phyloP scores from a whole-genome alignment of 2,797 vertebrate genomes.

The Cyclura pinguis region DNA sequence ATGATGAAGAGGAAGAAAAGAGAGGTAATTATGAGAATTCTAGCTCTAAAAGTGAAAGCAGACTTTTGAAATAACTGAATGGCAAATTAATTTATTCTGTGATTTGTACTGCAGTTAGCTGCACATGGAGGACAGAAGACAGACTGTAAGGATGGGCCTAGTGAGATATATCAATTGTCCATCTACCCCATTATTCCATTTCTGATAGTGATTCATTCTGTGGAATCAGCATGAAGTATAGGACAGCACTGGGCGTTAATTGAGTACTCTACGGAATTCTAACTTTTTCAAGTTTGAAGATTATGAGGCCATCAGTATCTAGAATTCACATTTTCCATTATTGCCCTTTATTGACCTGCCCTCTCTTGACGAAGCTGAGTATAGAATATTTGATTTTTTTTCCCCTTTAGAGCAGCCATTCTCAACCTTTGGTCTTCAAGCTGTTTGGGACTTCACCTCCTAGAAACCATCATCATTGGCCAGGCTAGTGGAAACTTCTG shows the following conservation, averaged over 20 bases:
- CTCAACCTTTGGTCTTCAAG: too few species aligned
- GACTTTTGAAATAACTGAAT: conserved; percentile 23
- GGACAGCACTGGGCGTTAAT: background rate
- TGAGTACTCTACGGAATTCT: background rate
- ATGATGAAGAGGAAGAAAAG: conserved; percentile 91
- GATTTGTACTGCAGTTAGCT: background rate
- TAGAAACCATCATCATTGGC: too few species aligned
- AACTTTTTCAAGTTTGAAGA: background rate
- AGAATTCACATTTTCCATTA: background rate
- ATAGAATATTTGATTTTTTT: too few species aligned
- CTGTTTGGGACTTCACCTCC: too few species aligned
- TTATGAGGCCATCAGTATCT: background rate
- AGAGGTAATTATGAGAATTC: conserved; percentile 81
- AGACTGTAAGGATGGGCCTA: background rate
- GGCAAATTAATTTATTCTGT: conserved; percentile 22
- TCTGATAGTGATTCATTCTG: background rate
- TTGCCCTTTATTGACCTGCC: background rate
- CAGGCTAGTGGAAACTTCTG: too few species aligned
- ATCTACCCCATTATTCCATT: background rate
- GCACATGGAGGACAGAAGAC: background rate
- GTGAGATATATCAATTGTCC: background rate
- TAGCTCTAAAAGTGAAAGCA: conserved; percentile 16
- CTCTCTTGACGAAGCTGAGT: background rate
- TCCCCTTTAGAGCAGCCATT: background rate
- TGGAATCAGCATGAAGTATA: background rate